Evolutionary conservation across 2,888 invertebrate species (phyloP).

Genomic region (Anagyrus pseudococci): DNA sequence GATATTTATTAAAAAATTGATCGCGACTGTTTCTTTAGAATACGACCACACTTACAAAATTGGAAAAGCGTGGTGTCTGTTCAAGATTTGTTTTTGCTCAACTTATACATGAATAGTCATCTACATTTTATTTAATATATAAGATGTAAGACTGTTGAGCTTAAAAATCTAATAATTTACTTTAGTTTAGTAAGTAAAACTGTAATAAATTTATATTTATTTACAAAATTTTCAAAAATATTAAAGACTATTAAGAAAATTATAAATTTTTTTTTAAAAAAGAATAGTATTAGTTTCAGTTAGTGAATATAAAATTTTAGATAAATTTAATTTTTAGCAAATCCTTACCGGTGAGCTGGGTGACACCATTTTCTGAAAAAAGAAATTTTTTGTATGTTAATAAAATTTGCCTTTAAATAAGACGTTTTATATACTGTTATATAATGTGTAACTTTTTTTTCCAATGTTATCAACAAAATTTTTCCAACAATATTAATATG

Average conservation of each 20-base stretch:
- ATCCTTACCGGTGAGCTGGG: conserved; percentile 58
- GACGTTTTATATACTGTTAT: too few relatives aligned
- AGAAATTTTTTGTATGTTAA: conserved; percentile 7
- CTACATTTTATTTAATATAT: conserved; percentile 35
- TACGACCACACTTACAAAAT: conserved; percentile 50
- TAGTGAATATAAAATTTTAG: too few relatives aligned
- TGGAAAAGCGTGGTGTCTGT: conserved; percentile 55
- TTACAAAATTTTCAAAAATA: background rate
- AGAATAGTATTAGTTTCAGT: too few relatives aligned
- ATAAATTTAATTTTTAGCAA: too few relatives aligned
- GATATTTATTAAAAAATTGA: too few relatives aligned
- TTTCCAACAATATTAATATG: too few relatives aligned
- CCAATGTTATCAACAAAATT: too few relatives aligned
- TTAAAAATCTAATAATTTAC: background rate
- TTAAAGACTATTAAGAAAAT: background rate
- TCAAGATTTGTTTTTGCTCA: conserved; percentile 55
- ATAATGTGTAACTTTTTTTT: too few relatives aligned
- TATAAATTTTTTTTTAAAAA: background rate
- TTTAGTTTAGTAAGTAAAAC: too few relatives aligned
- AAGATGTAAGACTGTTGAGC: conserved; percentile 44
- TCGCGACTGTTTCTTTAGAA: conserved; percentile 50
- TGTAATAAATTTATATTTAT: too few relatives aligned
- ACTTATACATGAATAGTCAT: conserved; percentile 15
- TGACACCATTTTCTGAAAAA: conserved; percentile 59
- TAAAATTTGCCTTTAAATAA: too few relatives aligned